Evolutionary conservation across 2,797 vertebrate species (phyloP).

Genomic region (Furcifer pardalis): DNA sequence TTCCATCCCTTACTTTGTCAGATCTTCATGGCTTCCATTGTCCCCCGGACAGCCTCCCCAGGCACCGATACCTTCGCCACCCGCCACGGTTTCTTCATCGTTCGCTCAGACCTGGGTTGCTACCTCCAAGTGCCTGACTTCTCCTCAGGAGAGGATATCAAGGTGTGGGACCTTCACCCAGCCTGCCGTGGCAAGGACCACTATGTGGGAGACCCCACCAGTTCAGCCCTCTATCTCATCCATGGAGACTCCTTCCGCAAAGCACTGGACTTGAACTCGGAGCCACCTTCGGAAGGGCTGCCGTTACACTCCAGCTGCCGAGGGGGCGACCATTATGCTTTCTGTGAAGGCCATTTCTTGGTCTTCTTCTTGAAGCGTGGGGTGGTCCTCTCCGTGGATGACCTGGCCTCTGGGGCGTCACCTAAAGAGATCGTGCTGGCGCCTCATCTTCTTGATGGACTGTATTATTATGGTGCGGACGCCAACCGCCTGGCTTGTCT

Average conservation of each 20-base stretch:
- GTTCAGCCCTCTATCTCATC: slow-evolving; percentile 11
- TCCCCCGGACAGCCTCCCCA: background rate
- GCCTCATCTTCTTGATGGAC: background rate
- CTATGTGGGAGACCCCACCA: slow-evolving; percentile 22
- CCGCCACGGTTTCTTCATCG: background rate
- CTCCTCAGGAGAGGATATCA: slow-evolving; percentile 6
- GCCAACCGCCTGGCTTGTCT: slow-evolving; percentile 4
- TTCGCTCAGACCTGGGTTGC: slow-evolving; percentile 33
- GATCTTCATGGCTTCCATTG: slow-evolving; percentile 12
- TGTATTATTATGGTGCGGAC: slow-evolving; percentile 15
- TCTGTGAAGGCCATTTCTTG: slow-evolving; percentile 1
- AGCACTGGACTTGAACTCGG: background rate
- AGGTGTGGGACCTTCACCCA: slow-evolving; percentile 12
- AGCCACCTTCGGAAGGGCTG: background rate
- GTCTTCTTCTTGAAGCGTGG: slow-evolving; percentile 17
- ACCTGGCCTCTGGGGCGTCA: background rate
- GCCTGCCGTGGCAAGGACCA: slow-evolving; percentile 23
- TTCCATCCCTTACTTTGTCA: background rate
- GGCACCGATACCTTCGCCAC: slow-evolving; percentile 7
- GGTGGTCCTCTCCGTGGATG: background rate
- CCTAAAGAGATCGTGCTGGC: slow-evolving; percentile 10
- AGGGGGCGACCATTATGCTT: slow-evolving; percentile 9
- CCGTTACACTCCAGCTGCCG: slow-evolving; percentile 27
- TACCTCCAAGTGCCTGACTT: slow-evolving; percentile 11
- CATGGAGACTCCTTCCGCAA: slow-evolving; percentile 1